A percentile compares a stretch with the other conserved stretches of the same genome.
Conservation (phyloP, 2,797 vertebrate species). For the Sebastolobus altivelis region DNA sequence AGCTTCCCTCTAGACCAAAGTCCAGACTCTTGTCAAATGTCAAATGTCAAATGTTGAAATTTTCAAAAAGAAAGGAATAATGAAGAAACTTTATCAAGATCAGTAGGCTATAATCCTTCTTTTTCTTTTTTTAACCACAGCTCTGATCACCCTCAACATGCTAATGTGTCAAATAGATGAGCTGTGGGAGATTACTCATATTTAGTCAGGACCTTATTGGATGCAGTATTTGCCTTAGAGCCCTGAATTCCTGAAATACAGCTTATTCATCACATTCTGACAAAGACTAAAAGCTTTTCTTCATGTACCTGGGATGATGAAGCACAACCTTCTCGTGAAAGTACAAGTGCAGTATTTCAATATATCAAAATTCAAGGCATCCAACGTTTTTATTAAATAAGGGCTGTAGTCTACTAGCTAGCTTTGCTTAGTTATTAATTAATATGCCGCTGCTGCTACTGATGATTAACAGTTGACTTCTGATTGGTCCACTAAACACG, state of each 20-base stretch:
- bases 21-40: background rate
- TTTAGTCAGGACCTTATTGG: slow-evolving; percentile 5
- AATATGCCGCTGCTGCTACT: background rate
- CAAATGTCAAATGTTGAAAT: background rate
- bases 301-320: slow-evolving; percentile 6
- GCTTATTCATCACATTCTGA: slow-evolving; percentile 38
- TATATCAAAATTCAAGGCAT: background rate
- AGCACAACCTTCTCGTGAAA: slow-evolving; percentile 5
- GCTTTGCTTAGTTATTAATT: background rate
- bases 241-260: slow-evolving; percentile 10
- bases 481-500: background rate
- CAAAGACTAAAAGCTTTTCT: slow-evolving; percentile 7
- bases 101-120: background rate
- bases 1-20: background rate
- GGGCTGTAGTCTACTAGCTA: background rate
- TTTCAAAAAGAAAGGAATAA: background rate
- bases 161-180: slow-evolving; percentile 1
- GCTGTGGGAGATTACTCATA: slow-evolving; percentile 22
- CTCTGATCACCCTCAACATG: slow-evolving; percentile 11
- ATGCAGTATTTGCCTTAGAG: slow-evolving; percentile 13
- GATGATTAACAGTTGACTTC: background rate
- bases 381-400: background rate
- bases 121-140: slow-evolving; percentile 4
- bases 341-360: slow-evolving; percentile 2
- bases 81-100: background rate